Conservation (phyloP, 2,113 vertebrate genomes). For the Syngnathus floridae region DNA sequence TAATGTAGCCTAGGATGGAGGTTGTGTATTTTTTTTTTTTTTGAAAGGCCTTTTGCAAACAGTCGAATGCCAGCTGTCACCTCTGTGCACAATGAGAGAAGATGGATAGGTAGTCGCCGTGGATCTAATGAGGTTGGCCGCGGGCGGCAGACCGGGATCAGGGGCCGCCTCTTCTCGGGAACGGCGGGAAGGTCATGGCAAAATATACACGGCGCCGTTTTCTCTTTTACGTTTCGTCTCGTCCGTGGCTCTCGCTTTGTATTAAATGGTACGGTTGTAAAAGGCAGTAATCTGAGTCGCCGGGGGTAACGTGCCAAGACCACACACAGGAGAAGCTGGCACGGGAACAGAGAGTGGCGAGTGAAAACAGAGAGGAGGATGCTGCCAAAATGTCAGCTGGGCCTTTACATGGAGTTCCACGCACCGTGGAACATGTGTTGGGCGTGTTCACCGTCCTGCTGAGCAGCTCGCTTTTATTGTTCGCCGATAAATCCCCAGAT, state of each 20-base stretch:
- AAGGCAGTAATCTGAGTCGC: constrained; percentile 56
- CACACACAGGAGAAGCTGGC: constrained; percentile 70
- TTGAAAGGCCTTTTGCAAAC: constrained; percentile 83
- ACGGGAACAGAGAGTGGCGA: constrained; percentile 58
- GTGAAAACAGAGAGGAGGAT: constrained; percentile 58
- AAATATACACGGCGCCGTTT: constrained; percentile 53
- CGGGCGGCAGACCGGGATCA: constrained; percentile 53
- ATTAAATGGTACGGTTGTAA: constrained; percentile 34
- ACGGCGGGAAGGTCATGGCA: constrained; percentile 63
- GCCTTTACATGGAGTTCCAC: constrained; percentile 66
- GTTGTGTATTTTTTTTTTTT: constrained; percentile 71
- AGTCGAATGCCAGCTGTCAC: constrained; percentile 93
- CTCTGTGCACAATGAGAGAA: constrained; percentile 71
- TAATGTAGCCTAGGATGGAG: constrained; percentile 83
- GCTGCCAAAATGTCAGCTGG: constrained; percentile 71
- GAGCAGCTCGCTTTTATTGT: constrained; percentile 64
- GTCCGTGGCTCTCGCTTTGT: constrained; percentile 29
- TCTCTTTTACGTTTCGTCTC: constrained; percentile 50
- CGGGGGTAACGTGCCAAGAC: constrained; percentile 66
- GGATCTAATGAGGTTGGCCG: constrained; percentile 62
- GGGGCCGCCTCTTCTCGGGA: constrained; percentile 37
- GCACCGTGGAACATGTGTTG: constrained; percentile 66
- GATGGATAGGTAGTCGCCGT: constrained; percentile 70
- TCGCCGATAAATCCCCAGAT: constrained; percentile 65
- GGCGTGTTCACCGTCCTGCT: constrained; percentile 59